A percentile compares a stretch with the other conserved stretches of the same genome.
phyloP scores from a whole-genome alignment of 2,797 vertebrate species.

The Diplodus sargus region DNA sequence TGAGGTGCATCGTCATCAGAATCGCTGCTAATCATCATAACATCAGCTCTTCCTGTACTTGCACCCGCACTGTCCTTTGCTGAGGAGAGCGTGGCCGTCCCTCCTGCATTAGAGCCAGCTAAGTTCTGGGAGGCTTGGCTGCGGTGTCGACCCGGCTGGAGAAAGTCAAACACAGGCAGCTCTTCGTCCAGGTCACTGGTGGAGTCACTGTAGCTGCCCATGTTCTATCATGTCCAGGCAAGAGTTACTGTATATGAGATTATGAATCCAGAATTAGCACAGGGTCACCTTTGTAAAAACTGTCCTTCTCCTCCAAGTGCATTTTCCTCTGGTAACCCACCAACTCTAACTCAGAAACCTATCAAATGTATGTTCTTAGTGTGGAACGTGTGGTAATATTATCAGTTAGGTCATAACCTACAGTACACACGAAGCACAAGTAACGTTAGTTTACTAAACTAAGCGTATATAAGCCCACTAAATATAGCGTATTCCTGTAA shows the following conservation, averaged over 20 bases:
- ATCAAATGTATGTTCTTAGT: neutral
- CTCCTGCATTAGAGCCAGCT: constrained; percentile 41
- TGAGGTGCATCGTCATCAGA: constrained; percentile 78
- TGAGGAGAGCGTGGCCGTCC: neutral
- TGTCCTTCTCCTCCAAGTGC: neutral
- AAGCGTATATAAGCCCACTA: neutral
- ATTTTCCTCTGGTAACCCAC: neutral
- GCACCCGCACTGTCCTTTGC: neutral
- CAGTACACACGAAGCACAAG: neutral
- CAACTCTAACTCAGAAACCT: constrained; percentile 7
- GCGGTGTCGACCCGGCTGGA: constrained; percentile 58
- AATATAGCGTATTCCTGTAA: neutral
- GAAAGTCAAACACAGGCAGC: constrained; percentile 84
- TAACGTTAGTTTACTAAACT: neutral
- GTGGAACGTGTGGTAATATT: neutral
- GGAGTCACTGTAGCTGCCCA: constrained; percentile 76
- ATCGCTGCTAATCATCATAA: constrained; percentile 82
- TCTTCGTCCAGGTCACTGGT: constrained; percentile 82
- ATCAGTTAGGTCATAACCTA: neutral
- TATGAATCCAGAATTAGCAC: too few relatives aligned
- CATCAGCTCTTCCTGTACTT: constrained; percentile 18
- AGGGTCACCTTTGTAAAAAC: neutral
- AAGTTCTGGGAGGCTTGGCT: constrained; percentile 30
- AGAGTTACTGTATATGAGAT: neutral
- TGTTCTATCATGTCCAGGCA: constrained; percentile 11